Base-by-base conservation (phyloP, 2,113 vertebrate genomes). In the Hepsetus odoe region DNA sequence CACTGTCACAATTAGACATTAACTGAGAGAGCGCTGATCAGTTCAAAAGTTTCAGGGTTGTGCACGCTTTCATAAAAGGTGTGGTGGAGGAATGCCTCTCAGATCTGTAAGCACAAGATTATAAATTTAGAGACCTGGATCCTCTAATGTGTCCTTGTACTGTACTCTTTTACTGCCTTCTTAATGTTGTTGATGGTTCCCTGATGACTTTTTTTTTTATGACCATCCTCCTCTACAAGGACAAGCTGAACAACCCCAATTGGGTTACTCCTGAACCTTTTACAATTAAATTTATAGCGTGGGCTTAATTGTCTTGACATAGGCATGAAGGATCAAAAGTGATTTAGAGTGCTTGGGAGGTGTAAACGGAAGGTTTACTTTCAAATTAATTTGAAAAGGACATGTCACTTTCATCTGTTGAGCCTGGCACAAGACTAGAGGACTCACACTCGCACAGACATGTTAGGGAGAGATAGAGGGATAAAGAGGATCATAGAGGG, bases 311-410 rank as follows among this genome's bases (percentile, higher is more conserved):
- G 28, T 75, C 26, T 32, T 32, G 61, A 46, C 26, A 14, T 56
- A 73, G 40, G 14, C 46, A n/a, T 1, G 8, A 53, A 10, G 18
- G 59, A 65, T 51, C 58, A 16, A 24, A 58, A 33, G 7, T 16
- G 18, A 2, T 65, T 53, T 38, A 8, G 4, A 67, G 22, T 46
- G 26, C 30, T 28, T 51, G 12, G 24, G 44, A 51, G 42, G 22
- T 81, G 80, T 68, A 65, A 72, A 84, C 18, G 26, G 40, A 14
- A 65, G 18, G 20, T 72, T 70, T 51, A 59, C 53, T 83, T 22
- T 68, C 26, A 66, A 59, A 71, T 9, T 44, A 42, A 58, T 82
- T 78, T 24, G 61, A 81, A 71, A 77, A 85, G 65, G 44, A 13
- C 16, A 18, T 81, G 70, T 55, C 53, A 77, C 35, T 76, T 81